Evolutionary conservation across 2,888 invertebrate genomes (phyloP), one percentile per base, ranked within the genome.

Genomic region (Drosophila borealis): DNA sequence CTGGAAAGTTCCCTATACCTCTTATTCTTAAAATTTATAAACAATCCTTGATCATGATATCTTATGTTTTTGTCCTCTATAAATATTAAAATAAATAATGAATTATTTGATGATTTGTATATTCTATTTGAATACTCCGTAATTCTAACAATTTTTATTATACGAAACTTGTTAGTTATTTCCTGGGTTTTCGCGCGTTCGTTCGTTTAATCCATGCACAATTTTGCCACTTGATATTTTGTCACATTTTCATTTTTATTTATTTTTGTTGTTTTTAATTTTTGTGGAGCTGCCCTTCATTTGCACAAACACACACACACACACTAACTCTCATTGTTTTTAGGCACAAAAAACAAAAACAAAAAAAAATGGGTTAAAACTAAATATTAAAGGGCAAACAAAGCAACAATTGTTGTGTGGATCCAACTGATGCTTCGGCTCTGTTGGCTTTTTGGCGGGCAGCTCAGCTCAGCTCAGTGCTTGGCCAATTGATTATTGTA

Each of bases 401-500:
- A 70, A 55, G 34, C 45, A 68, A 60, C 48, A 68, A 53, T 60
- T 59, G 69, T 41, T 39, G 48, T 50, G 55, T 41, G n/a, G 19
- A 21, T 71, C 39, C 59, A 66, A 62, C 33, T 37, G 60, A 17
- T 55, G 61, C 41, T 69, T 49, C 25, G 59, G 44, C 39, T 55
- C 17, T 49, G 49, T 46, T 29, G 53, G 45, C 36, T 25, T 21
- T 36, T 45, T 59, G 5, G 21, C 65, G 66, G 61, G 66, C 50
- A 60, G 78, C 50, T 57, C 29, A 29, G 29, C 29, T 29, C 29
- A 29, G 62, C 48, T 83, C 68, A 66, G 66, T 67, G 70, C 80
- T 80, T 74, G 82, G 82, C 82, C 86, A 85, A 79, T 88, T 83
- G 87, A 83, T 89, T 72, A 74, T 74, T 75, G 80, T 61, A 62